These are phyloP conservation scores for Paramisgurnus dabryanus DNA, from an alignment of 2,113 vertebrate genomes.

Conservation along the genomic window DNA sequence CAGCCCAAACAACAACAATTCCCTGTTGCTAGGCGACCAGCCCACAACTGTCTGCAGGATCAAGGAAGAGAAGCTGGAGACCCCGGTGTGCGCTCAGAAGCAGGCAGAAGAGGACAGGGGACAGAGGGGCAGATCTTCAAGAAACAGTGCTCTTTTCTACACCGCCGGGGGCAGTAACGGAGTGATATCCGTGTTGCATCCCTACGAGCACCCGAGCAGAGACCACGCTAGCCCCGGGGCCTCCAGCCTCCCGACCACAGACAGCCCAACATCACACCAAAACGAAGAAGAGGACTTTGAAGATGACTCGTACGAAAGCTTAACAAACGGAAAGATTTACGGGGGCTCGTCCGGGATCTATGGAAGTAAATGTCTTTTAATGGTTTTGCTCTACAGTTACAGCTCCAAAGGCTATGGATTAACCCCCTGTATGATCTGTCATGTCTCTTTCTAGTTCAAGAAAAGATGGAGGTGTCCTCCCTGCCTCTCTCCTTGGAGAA, in stretches of 20 bases:
- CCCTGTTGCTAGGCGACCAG: conserved; percentile 72
- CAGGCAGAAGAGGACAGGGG: conserved; percentile 60
- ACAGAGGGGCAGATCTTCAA: conserved; percentile 53
- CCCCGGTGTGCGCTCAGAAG: conserved; percentile 69
- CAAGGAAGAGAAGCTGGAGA: conserved; percentile 90
- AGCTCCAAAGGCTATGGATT: conserved; percentile 10
- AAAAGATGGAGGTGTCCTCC: conserved; percentile 85
- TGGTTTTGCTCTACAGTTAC: neutral
- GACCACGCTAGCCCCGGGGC: conserved; percentile 89
- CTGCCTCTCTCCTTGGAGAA: conserved; percentile 83
- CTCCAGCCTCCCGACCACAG: conserved; percentile 90
- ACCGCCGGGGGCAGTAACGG: conserved; percentile 64
- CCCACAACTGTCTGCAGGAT: conserved; percentile 83
- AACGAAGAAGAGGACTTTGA: conserved; percentile 94
- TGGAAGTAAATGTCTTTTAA: conserved; percentile 77
- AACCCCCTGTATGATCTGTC: conserved; percentile 33
- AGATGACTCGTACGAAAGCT: conserved; percentile 87
- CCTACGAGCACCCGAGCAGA: conserved; percentile 76
- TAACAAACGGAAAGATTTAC: conserved; percentile 86
- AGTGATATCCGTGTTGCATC: conserved; percentile 83
- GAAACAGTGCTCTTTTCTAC: conserved; percentile 70
- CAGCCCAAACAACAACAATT: conserved; percentile 79
- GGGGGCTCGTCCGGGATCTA: conserved; percentile 84
- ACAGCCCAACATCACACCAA: conserved; percentile 93
- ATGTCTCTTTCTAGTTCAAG: conserved; percentile 71